Conservation (phyloP, 2,797 vertebrate genomes). For the Acipenser oxyrinchus region DNA sequence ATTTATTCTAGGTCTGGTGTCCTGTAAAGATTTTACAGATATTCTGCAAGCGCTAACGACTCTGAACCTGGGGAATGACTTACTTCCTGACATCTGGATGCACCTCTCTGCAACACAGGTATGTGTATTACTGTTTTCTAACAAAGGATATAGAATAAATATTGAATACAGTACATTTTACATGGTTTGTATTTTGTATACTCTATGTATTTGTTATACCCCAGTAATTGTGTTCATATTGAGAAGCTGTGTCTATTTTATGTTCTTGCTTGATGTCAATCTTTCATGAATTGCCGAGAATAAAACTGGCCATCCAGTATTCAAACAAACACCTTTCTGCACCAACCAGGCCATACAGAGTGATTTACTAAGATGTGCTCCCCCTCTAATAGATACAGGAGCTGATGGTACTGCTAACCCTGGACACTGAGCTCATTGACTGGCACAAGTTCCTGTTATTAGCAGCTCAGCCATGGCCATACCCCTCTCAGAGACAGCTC, state of each 20-base stretch:
- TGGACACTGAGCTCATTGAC: slow-evolving; percentile 56
- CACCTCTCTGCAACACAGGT: slow-evolving; percentile 60
- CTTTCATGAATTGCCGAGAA: too few relatives aligned
- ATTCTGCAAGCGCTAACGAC: slow-evolving; percentile 55
- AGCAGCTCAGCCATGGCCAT: slow-evolving; percentile 75
- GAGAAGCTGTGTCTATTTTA: too few relatives aligned
- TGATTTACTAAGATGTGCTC: not conserved
- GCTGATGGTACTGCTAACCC: slow-evolving; percentile 51
- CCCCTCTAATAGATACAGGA: slow-evolving; percentile 55
- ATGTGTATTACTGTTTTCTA: slow-evolving; percentile 19
- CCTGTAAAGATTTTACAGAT: slow-evolving; percentile 51
- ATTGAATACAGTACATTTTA: not conserved
- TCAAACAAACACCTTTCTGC: too few relatives aligned
- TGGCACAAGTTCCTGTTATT: slow-evolving; percentile 77
- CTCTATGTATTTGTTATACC: too few relatives aligned
- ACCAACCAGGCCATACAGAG: too few relatives aligned
- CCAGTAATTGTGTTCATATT: too few relatives aligned
- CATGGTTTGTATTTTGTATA: not conserved
- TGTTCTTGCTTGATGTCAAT: too few relatives aligned
- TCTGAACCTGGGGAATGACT: slow-evolving; percentile 48
- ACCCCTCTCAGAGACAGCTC: slow-evolving; percentile 68
- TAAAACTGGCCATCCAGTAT: too few relatives aligned
- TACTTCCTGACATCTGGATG: slow-evolving; percentile 67
- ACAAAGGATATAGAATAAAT: too few relatives aligned
- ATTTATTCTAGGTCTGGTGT: slow-evolving; percentile 42